phyloP scores from a whole-genome alignment of 2,888 invertebrate genomes.

The Muscina levida region DNA sequence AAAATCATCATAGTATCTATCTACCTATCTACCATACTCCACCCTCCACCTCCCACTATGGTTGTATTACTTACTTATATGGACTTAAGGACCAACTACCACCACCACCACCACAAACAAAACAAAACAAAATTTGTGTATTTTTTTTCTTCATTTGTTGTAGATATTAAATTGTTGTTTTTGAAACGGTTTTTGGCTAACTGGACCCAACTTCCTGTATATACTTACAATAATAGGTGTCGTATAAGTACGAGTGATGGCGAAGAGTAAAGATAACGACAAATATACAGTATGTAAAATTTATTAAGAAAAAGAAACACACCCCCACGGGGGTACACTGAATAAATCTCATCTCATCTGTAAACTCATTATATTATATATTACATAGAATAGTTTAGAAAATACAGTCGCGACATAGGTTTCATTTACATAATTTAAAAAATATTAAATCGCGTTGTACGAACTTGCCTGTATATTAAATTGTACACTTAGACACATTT shows the following conservation, averaged over 20 bases:
- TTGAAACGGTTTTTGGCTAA: conserved; percentile 48
- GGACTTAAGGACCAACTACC: not conserved
- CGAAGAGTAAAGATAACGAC: conserved; percentile 8
- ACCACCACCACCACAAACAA: not conserved
- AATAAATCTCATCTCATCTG: no score
- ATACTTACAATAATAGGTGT: not conserved
- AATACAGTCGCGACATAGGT: no score
- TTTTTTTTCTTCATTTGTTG: conserved; percentile 23
- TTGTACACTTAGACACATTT: no score
- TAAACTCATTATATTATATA: no score
- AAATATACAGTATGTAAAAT: conserved; percentile 22
- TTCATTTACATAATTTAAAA: no score
- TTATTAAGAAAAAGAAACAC: not conserved
- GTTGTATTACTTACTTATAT: not conserved
- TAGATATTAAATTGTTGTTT: conserved; percentile 4
- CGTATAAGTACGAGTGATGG: not conserved
- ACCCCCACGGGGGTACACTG: not conserved
- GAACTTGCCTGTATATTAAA: no score
- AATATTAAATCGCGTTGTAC: no score
- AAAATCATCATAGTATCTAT: conserved; percentile 19
- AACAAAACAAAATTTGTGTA: not conserved
- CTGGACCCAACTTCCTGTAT: conserved; percentile 19
- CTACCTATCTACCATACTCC: conserved; percentile 4
- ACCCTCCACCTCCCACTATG: conserved; percentile 27
- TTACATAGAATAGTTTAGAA: no score